Percentiles rank a stretch among this genome's conserved stretches.
phyloP scores from a whole-genome alignment of 2,113 vertebrate genomes.

The Pelecanoides urinatrix region DNA sequence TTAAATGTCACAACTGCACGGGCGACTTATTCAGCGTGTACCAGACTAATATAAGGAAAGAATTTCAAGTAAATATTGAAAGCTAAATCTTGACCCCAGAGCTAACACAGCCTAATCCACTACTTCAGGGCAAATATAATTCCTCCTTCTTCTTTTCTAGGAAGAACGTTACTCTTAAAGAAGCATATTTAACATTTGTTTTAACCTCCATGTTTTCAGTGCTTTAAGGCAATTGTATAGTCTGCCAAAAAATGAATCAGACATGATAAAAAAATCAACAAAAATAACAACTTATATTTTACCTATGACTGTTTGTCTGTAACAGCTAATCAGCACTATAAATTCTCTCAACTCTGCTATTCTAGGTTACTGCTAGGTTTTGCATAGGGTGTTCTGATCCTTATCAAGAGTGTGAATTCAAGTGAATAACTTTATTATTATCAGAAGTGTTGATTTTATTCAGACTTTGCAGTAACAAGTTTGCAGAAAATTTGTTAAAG shows the following conservation, averaged over 20 bases:
- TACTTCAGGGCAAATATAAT: neutral
- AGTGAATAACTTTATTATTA: neutral
- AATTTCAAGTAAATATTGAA: constrained; percentile 21
- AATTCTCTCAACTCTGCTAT: neutral
- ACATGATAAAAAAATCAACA: neutral
- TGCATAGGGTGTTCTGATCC: neutral
- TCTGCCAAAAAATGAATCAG: neutral
- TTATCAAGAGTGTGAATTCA: neutral
- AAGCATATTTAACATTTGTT: neutral
- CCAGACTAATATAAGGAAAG: neutral
- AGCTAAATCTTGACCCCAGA: neutral
- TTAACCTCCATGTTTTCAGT: neutral
- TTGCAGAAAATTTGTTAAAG: neutral
- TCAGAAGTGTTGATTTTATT: neutral
- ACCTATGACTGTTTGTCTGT: neutral
- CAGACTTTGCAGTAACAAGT: neutral
- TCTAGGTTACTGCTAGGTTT: neutral
- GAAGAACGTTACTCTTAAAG: neutral
- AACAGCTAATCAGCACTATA: neutral
- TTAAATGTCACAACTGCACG: neutral
- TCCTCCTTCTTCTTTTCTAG: neutral
- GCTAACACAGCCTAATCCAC: neutral
- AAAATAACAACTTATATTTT: neutral
- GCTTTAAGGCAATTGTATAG: neutral
- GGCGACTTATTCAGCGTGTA: neutral